Percentiles rank a stretch among this genome's conserved stretches.
These are phyloP conservation scores for Osmerus eperlanus DNA, from an alignment of 2,113 vertebrate genomes.

Conservation along the genomic window DNA sequence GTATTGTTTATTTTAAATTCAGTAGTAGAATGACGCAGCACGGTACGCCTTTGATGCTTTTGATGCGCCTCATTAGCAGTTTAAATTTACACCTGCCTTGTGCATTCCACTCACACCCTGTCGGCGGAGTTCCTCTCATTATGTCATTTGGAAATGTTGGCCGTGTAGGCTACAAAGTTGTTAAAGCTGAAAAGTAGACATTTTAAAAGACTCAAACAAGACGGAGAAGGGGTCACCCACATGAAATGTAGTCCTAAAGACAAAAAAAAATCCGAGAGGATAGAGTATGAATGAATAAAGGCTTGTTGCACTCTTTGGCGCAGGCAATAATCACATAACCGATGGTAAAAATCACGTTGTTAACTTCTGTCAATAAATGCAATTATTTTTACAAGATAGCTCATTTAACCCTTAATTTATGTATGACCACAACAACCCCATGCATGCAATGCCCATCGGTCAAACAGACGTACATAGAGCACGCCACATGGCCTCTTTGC, in stretches of 20 bases:
- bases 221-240: too few relatives aligned
- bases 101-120: conserved; percentile 45
- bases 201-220: too few relatives aligned
- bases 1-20: conserved; percentile 61
- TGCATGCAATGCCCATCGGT: conserved; percentile 59
- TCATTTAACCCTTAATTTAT: conserved; percentile 72
- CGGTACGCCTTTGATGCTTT: conserved; percentile 61
- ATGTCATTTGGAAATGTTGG: too few relatives aligned
- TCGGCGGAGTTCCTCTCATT: too few relatives aligned
- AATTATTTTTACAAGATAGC: conserved; percentile 66
- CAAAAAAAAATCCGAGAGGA: too few relatives aligned
- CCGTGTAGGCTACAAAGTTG: too few relatives aligned
- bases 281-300: too few relatives aligned
- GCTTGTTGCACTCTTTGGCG: too few relatives aligned
- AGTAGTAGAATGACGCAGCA: conserved; percentile 56
- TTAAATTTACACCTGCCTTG: conserved; percentile 69
- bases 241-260: too few relatives aligned
- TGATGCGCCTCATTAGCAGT: conserved; percentile 69
- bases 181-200: too few relatives aligned
- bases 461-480: conserved; percentile 68
- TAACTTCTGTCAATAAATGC: conserved; percentile 60
- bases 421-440: conserved; percentile 62
- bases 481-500: conserved; percentile 68
- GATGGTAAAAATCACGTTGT: neutral
- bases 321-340: too few relatives aligned